These are phyloP conservation scores for Sphaeridia pumilis DNA, from an alignment of 2,888 invertebrate species.

Conservation along the genomic window DNA sequence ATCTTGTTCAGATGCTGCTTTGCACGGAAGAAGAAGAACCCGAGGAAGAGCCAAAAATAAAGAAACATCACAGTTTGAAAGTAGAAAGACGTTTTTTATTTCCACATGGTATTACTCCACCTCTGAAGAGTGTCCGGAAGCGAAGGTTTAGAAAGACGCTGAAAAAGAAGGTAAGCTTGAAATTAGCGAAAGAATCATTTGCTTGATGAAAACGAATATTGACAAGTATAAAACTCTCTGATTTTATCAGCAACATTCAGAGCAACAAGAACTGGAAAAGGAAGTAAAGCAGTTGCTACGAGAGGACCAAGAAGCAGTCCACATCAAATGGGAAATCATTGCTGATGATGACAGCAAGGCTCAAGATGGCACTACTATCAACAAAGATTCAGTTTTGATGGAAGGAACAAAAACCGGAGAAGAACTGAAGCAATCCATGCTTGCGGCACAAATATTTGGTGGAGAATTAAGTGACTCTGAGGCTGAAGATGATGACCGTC, in stretches of 20 bases:
- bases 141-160: slow-evolving; percentile 86
- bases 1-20: slow-evolving; percentile 52
- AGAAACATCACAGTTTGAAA: slow-evolving; percentile 70
- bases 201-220: too few relatives aligned
- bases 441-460: slow-evolving; percentile 62
- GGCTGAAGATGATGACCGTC: slow-evolving; percentile 59
- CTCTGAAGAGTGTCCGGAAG: slow-evolving; percentile 86
- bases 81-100: slow-evolving; percentile 85
- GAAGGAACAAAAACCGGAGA: slow-evolving; percentile 36
- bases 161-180: slow-evolving; percentile 61
- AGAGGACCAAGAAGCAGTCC: slow-evolving; percentile 83
- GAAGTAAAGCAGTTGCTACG: slow-evolving; percentile 86
- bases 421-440: slow-evolving; percentile 12
- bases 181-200: too few relatives aligned
- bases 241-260: slow-evolving; percentile 53
- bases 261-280: slow-evolving; percentile 95
- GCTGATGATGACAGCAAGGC: slow-evolving; percentile 58
- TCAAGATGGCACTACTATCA: slow-evolving; percentile 37
- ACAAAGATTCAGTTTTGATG: slow-evolving; percentile 30
- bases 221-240: background rate
- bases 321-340: slow-evolving; percentile 76
- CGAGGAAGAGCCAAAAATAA: slow-evolving; percentile 59
- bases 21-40: slow-evolving; percentile 73
- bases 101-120: slow-evolving; percentile 93
- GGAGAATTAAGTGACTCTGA: slow-evolving; percentile 78